Percentiles rank a stretch among this genome's conserved stretches.
Conservation (phyloP, 1,140 invertebrate species). For the Onthophagus taurus region DNA sequence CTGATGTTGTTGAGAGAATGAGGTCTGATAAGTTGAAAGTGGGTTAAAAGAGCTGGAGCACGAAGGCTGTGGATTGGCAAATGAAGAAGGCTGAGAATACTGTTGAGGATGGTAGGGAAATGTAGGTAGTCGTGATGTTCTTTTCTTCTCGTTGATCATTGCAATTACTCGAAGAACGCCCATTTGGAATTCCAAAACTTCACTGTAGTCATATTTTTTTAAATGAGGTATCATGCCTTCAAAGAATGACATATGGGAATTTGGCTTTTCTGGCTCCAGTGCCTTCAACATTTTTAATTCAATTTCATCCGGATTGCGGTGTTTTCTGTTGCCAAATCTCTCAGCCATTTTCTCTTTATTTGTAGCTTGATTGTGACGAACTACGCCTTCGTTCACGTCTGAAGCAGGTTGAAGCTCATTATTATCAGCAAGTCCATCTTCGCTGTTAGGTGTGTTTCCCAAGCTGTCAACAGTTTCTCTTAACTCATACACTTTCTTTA, state of each 20-base stretch:
- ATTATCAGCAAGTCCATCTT: constrained; percentile 1
- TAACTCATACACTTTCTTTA: not conserved
- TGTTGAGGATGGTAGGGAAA: not conserved
- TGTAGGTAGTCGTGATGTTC: not conserved
- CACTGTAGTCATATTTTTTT: constrained; percentile 7
- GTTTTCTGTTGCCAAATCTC: not conserved
- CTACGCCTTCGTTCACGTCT: not conserved
- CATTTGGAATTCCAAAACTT: constrained; percentile 4
- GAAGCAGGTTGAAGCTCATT: not conserved
- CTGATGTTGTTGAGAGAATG: not conserved
- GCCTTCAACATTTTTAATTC: constrained; percentile 9
- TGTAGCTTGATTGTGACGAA: not conserved
- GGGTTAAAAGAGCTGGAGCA: not conserved
- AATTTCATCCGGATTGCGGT: not conserved
- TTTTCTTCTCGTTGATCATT: constrained; percentile 1
- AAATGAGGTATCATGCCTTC: constrained; percentile 1
- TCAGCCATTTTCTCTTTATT: constrained; percentile 1
- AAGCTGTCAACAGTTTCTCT: not conserved
- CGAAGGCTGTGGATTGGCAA: not conserved
- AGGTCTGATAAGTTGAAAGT: not conserved
- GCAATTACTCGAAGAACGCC: not conserved
- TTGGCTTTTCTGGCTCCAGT: constrained; percentile 4
- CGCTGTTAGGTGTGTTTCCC: not conserved
- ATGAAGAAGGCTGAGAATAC: not conserved
- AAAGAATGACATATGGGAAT: constrained; percentile 5